phyloP scores from a whole-genome alignment of 1,140 invertebrate species.

The Aphaenogaster rudis region DNA sequence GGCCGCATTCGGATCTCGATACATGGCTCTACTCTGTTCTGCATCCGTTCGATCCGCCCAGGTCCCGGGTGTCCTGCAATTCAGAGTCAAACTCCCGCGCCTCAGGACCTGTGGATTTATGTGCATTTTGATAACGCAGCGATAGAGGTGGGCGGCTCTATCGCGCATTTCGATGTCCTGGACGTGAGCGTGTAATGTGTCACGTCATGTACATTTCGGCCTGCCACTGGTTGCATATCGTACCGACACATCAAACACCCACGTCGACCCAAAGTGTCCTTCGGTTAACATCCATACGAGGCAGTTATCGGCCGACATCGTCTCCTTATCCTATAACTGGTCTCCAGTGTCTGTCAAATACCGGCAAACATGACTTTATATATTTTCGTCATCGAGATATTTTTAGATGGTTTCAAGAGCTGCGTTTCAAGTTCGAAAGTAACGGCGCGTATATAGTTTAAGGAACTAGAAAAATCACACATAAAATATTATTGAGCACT shows the following conservation, averaged over 20 bases:
- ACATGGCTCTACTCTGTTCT: neutral
- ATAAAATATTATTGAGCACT: no score
- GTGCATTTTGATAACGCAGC: constrained; percentile 72
- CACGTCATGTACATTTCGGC: constrained; percentile 36
- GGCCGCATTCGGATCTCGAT: neutral
- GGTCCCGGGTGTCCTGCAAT: constrained; percentile 58
- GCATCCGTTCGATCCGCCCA: neutral
- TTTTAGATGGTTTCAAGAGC: neutral
- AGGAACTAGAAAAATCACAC: no score
- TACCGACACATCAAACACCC: constrained; percentile 47
- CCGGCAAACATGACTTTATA: neutral
- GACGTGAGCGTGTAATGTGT: neutral
- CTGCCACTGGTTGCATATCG: constrained; percentile 56
- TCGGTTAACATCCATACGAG: constrained; percentile 22
- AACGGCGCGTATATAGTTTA: no score
- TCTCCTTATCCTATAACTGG: neutral
- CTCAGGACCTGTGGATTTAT: constrained; percentile 73
- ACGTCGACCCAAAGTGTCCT: neutral
- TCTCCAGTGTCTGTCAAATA: neutral
- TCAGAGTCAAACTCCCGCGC: constrained; percentile 70
- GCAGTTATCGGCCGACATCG: neutral
- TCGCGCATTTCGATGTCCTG: constrained; percentile 24
- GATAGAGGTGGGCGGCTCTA: constrained; percentile 24
- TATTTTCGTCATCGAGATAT: neutral
- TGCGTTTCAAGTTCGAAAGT: no score